Base-by-base conservation (phyloP, 2,797 vertebrate species). In the Mormyrus hasselquistii region DNA sequence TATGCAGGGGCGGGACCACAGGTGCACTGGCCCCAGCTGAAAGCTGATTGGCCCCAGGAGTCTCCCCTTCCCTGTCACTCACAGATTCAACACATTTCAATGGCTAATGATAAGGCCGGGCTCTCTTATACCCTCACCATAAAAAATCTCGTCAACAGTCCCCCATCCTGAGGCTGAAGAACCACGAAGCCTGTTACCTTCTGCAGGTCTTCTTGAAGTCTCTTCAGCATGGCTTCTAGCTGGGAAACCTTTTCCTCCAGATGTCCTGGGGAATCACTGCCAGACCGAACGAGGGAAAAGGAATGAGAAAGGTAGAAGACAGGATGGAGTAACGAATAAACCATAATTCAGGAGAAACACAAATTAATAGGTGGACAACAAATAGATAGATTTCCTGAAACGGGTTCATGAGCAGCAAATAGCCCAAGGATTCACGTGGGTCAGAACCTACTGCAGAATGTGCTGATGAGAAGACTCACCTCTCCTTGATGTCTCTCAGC, bases 231-330 rank as follows among this genome's bases (percentile, higher is more conserved):
- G 90, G 94, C 92, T 93, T 98, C 98, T 93, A 98, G 95, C 92
- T 97, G 96, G n/a, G 95, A 97, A 50, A 98, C 97, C 93, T 98
- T 98, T 93, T 98, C 97, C 1, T 97, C 97, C 25, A 98, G 95
- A 93, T 95, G 94, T 91, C 95, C 94, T 83, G 96, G 95, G 92
- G 96, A 96, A 93, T 96, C 95, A 92, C 96, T 96, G 94, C 90
- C n/a, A 85, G 19, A 1, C 1, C 3, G 83, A 85, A 65, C 0
- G 34, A 38, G 29, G 12, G 86, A 49, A 55, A 84, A 25, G 49
- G 19, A 79, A 50, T 55, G 88, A 50, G 59, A 49, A n/a, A 69
- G 57, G 38, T 47, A 12, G 29, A 59, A 62, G 38, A 87, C 10
- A 47, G 86, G 38, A 38, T 38, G 86, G 25, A 38, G 44, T 3